phyloP scores from a whole-genome alignment of 2,888 invertebrate species.

The Agapostemon virescens region DNA sequence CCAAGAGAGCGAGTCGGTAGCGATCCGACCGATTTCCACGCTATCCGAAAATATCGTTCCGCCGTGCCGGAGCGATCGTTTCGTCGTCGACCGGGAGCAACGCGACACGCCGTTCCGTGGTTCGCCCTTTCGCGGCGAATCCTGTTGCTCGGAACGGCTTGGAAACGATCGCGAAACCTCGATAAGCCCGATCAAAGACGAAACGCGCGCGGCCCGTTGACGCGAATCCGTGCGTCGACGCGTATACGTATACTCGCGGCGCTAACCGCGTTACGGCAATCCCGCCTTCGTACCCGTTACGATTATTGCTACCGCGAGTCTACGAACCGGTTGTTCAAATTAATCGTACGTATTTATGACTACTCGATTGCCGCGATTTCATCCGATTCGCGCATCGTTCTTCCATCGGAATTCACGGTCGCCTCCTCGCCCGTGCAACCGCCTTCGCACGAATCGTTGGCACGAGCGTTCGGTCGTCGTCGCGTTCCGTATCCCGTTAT shows the following conservation, averaged over 20 bases:
- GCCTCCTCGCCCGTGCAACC: background rate
- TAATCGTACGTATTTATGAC: slow-evolving; percentile 27
- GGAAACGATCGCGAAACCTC: background rate
- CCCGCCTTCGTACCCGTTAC: slow-evolving; percentile 6
- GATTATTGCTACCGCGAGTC: slow-evolving; percentile 9
- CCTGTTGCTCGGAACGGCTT: background rate
- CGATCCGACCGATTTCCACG: background rate
- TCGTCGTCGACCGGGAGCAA: background rate
- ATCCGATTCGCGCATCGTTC: background rate
- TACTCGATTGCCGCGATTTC: slow-evolving; percentile 31
- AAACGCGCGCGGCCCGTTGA: background rate
- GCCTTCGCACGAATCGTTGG: background rate
- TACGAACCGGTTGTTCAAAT: slow-evolving; percentile 30
- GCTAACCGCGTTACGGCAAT: background rate
- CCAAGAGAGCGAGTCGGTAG: background rate
- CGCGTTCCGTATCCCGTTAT: background rate
- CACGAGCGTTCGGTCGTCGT: background rate
- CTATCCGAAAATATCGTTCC: background rate
- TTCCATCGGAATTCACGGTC: background rate
- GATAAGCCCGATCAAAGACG: background rate
- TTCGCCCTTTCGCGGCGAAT: background rate
- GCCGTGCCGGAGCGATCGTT: background rate
- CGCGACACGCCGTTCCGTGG: background rate
- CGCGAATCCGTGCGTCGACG: background rate
- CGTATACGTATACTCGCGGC: background rate